Evolutionary conservation across 1,140 invertebrate species (phyloP), one percentile per base, ranked within the genome.

Genomic region (Hyposmocoma kahamanoa): DNA sequence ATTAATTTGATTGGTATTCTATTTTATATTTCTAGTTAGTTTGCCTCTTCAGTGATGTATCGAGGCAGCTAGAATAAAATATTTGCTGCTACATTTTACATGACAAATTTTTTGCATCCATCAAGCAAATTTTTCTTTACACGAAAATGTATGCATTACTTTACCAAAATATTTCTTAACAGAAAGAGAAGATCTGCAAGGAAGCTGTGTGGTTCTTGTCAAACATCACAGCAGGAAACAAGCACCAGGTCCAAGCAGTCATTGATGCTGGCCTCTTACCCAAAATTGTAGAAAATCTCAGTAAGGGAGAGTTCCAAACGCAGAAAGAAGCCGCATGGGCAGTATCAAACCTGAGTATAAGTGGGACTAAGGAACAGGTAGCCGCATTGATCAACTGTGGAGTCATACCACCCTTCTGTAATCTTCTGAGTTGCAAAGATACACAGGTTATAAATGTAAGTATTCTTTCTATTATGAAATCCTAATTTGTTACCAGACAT

Each of bases 281-380:
- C 18, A 92, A 97, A 70, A 97, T 99, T 44, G 98, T 99, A 60
- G 90, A 94, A 58, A 97, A 99, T 88, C 88, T 99, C 47, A 90
- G 88, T 59, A 94, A 97, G 90, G 96, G 96, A 47, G 98, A 99
- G 87, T 99, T 99, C 87, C 97, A 98, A 88, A 99, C 97, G 3
- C 97, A 99, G 81, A 99, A 99, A 84, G 98, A 99, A 88, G 98
- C 98, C 11, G 97, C 97, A 0, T 99, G 98, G 98, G 98, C 98
- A 3, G 96, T 99, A 13, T 98, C 96, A 67, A 99, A 99, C 88
- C 91, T 98, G 44, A 99, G 98, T 47, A 98, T 99, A 70, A 98
- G 96, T 67, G 98, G 98, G 18, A 96, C 94, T 57, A 92, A 92
- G 68, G 93, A 97, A 45, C 98, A 99, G 87, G 91, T 95, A 3